phyloP scores from a whole-genome alignment of 1,140 invertebrate species.

The Colletes latitarsis region DNA sequence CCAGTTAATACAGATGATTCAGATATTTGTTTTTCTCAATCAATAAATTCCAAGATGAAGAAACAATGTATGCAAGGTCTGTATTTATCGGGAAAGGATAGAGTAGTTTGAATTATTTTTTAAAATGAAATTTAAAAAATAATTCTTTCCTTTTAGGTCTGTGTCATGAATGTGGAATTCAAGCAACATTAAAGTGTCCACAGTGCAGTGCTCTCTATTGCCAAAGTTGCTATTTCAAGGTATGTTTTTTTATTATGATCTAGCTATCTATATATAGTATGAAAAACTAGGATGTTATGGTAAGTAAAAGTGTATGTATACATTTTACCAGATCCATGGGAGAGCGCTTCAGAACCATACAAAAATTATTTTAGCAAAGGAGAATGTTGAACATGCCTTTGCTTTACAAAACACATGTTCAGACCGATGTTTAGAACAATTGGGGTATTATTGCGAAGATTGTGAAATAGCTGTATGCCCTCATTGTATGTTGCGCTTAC shows the following conservation, averaged over 20 bases:
- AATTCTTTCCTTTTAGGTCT: conserved; percentile 57
- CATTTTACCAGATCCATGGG: conserved; percentile 64
- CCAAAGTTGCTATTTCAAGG: conserved; percentile 69
- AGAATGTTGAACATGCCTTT: neutral
- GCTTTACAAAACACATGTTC: conserved; percentile 48
- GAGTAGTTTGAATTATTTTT: neutral
- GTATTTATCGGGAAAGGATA: neutral
- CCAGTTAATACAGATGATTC: conserved; percentile 44
- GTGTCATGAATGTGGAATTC: conserved; percentile 70
- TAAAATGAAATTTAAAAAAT: conserved; percentile 14
- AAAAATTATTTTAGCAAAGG: conserved; percentile 43
- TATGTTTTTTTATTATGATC: conserved; percentile 39
- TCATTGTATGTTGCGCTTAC: conserved; percentile 72
- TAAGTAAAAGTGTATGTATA: neutral
- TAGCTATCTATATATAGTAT: neutral
- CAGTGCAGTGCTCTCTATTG: conserved; percentile 71
- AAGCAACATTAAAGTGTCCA: conserved; percentile 58
- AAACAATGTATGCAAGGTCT: conserved; percentile 58
- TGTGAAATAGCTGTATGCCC: conserved; percentile 73
- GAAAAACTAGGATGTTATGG: neutral
- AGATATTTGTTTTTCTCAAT: conserved; percentile 61
- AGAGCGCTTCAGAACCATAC: conserved; percentile 64
- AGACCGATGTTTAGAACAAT: conserved; percentile 47
- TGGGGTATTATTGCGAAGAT: conserved; percentile 73
- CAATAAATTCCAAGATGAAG: conserved; percentile 28